Evolutionary conservation across 2,797 vertebrate species (phyloP), one percentile per base, ranked within the genome.

Genomic region (Intellagama lesueurii): DNA sequence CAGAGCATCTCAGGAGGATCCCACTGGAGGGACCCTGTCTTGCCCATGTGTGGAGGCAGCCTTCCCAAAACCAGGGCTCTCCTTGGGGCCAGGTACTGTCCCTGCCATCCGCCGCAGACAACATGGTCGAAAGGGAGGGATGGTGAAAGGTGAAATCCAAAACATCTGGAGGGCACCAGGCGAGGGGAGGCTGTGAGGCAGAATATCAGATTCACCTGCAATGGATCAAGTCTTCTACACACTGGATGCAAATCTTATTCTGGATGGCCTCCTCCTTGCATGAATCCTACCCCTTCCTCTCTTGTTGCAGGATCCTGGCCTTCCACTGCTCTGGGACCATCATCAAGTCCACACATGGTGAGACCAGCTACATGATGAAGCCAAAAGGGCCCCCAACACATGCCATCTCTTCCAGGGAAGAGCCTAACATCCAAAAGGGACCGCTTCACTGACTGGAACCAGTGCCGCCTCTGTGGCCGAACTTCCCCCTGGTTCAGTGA

Each of bases 361-460:
- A 30, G 14, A n/a, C 24, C 80, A n/a, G 83, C 40, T 1, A 12
- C 40, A 40, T 40, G 40, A 40, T 40, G 40, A 83, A 22, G n/a
- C 16, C 64, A 52, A 68, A 2, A 7, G 68, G 3, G 52, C 40
- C 14, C n/a, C 12, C 6, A 12, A 16, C 7, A 0, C 28, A 52
- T 0, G 28, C 19, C 0, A 8, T 28, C 8, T 5, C 2, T 44
- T 12, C 1, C 24, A 40, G 7, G 64, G 16, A 6, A 11, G 1
- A 11, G 8, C 1, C 24, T 3, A 16, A 7, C 0, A 0, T 1
- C 2, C 52, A 35, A 35, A 80, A 7, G 19, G 44, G 32, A 5
- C 22, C 1, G 4, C 3, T 28, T 1, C 2, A 19, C 44, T 32
- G n/a, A n/a, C n/a, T n/a, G n/a, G n/a, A n/a, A n/a, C n/a, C n/a